A percentile compares a stretch with the other conserved stretches of the same genome.
Conservation (phyloP, 2,113 vertebrate species). For the Hoplias malabaricus region DNA sequence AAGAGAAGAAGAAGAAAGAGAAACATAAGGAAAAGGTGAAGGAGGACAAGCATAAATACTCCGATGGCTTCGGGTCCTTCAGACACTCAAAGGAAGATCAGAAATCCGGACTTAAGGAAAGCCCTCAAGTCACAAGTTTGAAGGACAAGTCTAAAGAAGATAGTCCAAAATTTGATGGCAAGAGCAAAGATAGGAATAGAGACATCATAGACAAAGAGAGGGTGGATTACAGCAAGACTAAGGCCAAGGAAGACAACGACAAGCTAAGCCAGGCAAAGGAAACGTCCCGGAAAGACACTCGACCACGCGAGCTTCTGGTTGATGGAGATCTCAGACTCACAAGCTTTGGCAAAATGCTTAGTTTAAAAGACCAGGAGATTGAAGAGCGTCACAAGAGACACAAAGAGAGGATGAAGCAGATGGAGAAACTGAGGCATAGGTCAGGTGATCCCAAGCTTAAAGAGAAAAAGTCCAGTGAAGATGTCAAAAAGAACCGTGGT, state of each 20-base stretch:
- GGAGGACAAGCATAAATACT: slow-evolving; percentile 88
- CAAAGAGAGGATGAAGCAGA: slow-evolving; percentile 96
- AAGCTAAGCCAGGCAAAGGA: slow-evolving; percentile 83
- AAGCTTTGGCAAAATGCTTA: slow-evolving; percentile 96
- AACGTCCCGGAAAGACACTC: slow-evolving; percentile 76
- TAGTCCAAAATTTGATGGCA: slow-evolving; percentile 80
- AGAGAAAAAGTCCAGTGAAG: slow-evolving; percentile 88
- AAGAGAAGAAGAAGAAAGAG: slow-evolving; percentile 93
- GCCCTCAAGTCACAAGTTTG: slow-evolving; percentile 72
- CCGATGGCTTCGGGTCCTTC: slow-evolving; percentile 83
- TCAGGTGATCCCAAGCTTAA: slow-evolving; percentile 92
- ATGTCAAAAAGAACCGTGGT: slow-evolving; percentile 82
- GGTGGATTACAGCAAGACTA: slow-evolving; percentile 79
- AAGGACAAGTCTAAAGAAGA: slow-evolving; percentile 91
- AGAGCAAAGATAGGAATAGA: slow-evolving; percentile 83
- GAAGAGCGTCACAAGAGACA: slow-evolving; percentile 93
- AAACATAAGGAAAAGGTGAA: slow-evolving; percentile 90
- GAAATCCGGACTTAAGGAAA: slow-evolving; percentile 80
- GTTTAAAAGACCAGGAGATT: slow-evolving; percentile 93
- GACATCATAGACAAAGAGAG: slow-evolving; percentile 87
- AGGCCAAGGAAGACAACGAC: slow-evolving; percentile 82
- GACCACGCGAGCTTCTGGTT: slow-evolving; percentile 89
- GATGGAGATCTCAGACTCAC: slow-evolving; percentile 96
- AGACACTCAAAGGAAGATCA: slow-evolving; percentile 90
- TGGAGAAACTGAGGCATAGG: slow-evolving; percentile 92